phyloP scores from a whole-genome alignment of 2,888 invertebrate genomes.

The Frankliniella fusca region DNA sequence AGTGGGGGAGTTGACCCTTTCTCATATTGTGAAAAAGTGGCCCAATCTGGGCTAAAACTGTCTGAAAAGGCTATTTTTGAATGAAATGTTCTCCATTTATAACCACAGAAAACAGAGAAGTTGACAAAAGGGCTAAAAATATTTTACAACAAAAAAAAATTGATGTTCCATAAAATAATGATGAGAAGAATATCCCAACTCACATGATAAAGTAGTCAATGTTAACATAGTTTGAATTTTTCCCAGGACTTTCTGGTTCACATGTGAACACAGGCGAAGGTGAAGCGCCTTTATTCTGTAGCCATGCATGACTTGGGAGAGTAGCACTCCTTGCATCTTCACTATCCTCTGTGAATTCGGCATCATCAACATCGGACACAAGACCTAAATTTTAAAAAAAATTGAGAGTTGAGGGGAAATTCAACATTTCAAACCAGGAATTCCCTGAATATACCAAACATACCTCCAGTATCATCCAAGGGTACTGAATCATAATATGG shows the following conservation, averaged over 20 bases:
- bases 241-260: background rate
- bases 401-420: too few species aligned
- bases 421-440: too few species aligned
- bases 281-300: background rate
- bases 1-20: too few species aligned
- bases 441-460: conserved; percentile 68
- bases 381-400: background rate
- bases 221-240: conserved; percentile 82
- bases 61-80: too few species aligned
- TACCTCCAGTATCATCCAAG: conserved; percentile 44
- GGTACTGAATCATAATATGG: conserved; percentile 56
- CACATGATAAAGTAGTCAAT: conserved; percentile 76
- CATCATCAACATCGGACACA: background rate
- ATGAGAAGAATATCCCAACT: background rate
- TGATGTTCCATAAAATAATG: background rate
- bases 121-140: background rate
- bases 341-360: background rate
- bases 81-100: too few species aligned
- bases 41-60: too few species aligned
- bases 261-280: background rate
- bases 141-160: background rate
- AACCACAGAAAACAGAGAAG: too few species aligned
- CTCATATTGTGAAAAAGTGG: too few species aligned
- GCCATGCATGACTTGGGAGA: background rate
- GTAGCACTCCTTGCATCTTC: conserved; percentile 1